These are phyloP conservation scores for Sigmodon hispidus DNA, from an alignment of 2,113 vertebrate species.

Conservation along the genomic window DNA sequence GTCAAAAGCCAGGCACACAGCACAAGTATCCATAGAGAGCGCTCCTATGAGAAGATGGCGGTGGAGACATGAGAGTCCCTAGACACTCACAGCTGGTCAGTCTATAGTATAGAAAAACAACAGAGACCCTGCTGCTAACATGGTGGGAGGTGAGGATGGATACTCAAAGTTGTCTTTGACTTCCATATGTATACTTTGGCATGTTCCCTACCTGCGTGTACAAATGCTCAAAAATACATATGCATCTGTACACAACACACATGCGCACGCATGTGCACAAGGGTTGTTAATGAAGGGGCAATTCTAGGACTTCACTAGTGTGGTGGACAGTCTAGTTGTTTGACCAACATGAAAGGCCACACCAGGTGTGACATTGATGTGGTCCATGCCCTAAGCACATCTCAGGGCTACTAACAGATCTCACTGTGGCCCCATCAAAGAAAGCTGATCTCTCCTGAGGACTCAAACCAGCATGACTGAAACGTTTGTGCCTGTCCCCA, in stretches of 20 bases:
- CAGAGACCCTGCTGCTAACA: not conserved
- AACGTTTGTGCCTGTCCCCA: not conserved
- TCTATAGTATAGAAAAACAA: not conserved
- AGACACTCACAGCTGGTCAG: not conserved
- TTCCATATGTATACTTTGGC: not conserved
- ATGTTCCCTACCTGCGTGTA: not conserved
- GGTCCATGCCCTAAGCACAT: not conserved
- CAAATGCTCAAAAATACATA: not conserved
- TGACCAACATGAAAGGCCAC: not conserved
- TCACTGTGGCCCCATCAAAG: not conserved
- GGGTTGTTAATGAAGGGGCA: not conserved
- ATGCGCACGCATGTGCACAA: not conserved
- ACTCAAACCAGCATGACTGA: too few relatives aligned
- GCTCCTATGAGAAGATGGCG: not conserved
- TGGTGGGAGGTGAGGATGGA: not conserved
- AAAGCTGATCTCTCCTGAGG: not conserved
- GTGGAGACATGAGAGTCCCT: not conserved
- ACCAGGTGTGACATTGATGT: accelerated
- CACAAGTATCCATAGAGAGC: not conserved
- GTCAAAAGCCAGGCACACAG: too few relatives aligned
- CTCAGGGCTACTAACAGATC: not conserved
- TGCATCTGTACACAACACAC: not conserved
- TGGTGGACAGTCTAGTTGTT: too few relatives aligned
- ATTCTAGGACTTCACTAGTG: not conserved
- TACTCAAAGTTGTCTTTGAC: not conserved